A percentile compares a stretch with the other conserved stretches of the same genome.
These are phyloP conservation scores for Congeria kusceri DNA, from an alignment of 2,888 invertebrate genomes.

Conservation along the genomic window DNA sequence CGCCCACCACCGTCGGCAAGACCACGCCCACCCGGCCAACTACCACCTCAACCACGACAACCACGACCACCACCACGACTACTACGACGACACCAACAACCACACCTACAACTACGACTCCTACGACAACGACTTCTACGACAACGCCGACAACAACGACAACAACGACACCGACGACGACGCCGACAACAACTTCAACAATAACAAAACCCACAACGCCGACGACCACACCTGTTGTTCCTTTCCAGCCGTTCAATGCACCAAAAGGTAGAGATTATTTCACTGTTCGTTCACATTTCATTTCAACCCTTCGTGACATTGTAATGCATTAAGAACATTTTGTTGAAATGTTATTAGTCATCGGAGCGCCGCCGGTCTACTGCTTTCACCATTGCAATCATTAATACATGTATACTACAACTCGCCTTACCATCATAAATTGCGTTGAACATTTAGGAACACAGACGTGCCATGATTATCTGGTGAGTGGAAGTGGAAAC, in stretches of 20 bases:
- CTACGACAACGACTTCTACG: constrained; percentile 23
- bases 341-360: too few relatives aligned
- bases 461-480: constrained; percentile 69
- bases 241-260: constrained; percentile 59
- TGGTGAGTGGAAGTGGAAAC: constrained; percentile 61
- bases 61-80: constrained; percentile 34
- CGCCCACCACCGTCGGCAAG: constrained; percentile 59
- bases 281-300: too few relatives aligned
- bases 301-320: too few relatives aligned
- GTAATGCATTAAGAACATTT: too few relatives aligned
- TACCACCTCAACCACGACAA: constrained; percentile 27
- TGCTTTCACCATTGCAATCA: too few relatives aligned
- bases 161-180: constrained; percentile 20
- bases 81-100: constrained; percentile 21
- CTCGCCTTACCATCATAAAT: too few relatives aligned
- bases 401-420: too few relatives aligned
- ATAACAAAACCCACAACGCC: constrained; percentile 23
- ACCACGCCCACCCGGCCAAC: constrained; percentile 54
- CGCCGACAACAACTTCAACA: constrained; percentile 25
- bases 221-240: constrained; percentile 34
- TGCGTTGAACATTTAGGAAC: constrained; percentile 56
- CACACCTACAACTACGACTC: constrained; percentile 16
- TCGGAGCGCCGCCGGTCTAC: too few relatives aligned
- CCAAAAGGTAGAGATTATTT: constrained; percentile 60
- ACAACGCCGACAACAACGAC: constrained; percentile 32